These are phyloP conservation scores for Corythornis cristatus DNA, from an alignment of 2,113 vertebrate genomes.

Conservation along the genomic window DNA sequence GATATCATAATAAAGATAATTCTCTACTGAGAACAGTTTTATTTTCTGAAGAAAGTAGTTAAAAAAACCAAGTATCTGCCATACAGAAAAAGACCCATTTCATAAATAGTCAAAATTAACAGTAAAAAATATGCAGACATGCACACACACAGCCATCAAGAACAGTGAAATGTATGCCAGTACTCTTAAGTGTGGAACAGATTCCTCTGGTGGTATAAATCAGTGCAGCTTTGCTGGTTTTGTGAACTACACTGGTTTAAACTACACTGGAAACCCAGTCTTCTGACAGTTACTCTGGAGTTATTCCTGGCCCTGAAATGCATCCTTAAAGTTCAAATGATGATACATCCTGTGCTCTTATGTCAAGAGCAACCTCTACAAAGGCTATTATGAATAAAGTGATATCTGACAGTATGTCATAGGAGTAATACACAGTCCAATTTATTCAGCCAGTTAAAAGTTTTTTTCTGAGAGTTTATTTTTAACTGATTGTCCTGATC, in stretches of 20 bases:
- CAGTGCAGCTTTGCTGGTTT: background rate
- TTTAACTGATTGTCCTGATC: background rate
- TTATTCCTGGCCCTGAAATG: background rate
- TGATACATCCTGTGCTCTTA: background rate
- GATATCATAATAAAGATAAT: background rate
- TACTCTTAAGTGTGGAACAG: background rate
- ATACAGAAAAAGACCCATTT: background rate
- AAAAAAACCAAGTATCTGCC: background rate
- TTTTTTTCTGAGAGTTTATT: background rate
- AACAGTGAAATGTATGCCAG: background rate
- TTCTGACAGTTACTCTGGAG: background rate
- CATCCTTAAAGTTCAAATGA: background rate
- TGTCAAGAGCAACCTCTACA: background rate
- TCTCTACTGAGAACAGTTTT: background rate
- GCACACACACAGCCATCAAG: background rate
- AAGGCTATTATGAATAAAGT: background rate
- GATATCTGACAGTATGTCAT: background rate
- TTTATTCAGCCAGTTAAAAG: background rate
- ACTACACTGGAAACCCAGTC: background rate
- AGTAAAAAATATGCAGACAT: background rate
- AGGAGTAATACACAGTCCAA: background rate
- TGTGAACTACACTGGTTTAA: background rate
- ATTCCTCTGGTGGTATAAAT: background rate
- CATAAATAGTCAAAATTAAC: background rate
- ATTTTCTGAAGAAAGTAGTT: background rate